A percentile compares a stretch with the other conserved stretches of the same genome.
phyloP scores from a whole-genome alignment of 2,888 invertebrate genomes.

The Uloborus plumipes region DNA sequence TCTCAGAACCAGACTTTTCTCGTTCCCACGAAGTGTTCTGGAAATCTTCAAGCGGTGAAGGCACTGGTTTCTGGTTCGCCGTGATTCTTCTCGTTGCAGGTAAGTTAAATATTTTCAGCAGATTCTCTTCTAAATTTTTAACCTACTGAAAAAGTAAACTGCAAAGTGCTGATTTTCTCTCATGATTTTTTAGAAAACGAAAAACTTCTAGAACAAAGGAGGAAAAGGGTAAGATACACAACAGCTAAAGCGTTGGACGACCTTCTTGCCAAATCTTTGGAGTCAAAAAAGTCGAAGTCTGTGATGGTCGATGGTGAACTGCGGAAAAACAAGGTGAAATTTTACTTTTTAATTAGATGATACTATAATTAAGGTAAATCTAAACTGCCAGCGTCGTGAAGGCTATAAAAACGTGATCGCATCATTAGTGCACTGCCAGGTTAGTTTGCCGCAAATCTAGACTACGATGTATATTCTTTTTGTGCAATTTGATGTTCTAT shows the following conservation, averaged over 20 bases:
- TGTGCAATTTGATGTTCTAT: background rate
- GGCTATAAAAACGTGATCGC: too few species aligned
- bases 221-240: background rate
- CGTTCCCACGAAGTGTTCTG: background rate
- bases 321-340: background rate
- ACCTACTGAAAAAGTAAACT: background rate
- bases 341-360: background rate
- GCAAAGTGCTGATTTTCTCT: background rate
- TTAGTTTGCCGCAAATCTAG: too few species aligned
- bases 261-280: background rate
- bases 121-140: background rate
- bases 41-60: background rate
- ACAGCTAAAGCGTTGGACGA: background rate
- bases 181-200: background rate
- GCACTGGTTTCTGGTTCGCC: background rate
- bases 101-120: background rate
- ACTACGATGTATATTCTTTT: too few species aligned
- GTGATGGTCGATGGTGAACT: background rate
- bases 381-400: background rate
- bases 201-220: background rate
- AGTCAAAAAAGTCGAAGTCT: background rate
- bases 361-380: background rate
- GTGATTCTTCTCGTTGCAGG: conserved; percentile 4
- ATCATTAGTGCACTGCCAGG: too few species aligned
- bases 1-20: background rate